Conservation (phyloP, 2,888 invertebrate genomes). For the Stenodera caucasica region DNA sequence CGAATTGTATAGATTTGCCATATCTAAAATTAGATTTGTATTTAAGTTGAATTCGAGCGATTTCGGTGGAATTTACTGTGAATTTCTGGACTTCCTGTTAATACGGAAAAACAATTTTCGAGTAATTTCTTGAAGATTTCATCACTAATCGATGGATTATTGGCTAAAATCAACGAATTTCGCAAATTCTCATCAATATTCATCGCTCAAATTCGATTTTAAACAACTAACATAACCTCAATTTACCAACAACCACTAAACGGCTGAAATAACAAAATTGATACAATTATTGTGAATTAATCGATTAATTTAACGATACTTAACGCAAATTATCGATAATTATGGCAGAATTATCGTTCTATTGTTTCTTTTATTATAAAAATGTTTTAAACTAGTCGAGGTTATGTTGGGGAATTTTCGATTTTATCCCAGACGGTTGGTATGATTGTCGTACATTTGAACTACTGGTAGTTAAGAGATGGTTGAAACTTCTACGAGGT, state of each 20-base stretch:
- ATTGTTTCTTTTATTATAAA: too few species aligned
- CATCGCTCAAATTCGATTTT: neutral
- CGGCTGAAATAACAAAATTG: too few species aligned
- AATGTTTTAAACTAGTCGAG: too few species aligned
- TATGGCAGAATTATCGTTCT: too few species aligned
- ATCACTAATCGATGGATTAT: slow-evolving; percentile 35
- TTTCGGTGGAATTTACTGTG: slow-evolving; percentile 37
- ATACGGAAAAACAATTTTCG: slow-evolving; percentile 43
- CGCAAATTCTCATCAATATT: slow-evolving; percentile 34
- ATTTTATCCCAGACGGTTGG: neutral
- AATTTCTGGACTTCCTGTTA: slow-evolving; percentile 37
- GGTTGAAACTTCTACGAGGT: too few species aligned
- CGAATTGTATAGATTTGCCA: slow-evolving; percentile 42
- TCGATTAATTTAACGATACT: too few species aligned
- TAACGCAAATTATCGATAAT: too few species aligned
- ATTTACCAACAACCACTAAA: too few species aligned
- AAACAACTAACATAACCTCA: slow-evolving; percentile 10
- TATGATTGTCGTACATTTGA: too few species aligned
- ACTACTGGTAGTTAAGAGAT: too few species aligned
- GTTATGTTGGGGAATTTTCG: neutral
- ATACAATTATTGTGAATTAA: too few species aligned
- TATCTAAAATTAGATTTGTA: slow-evolving; percentile 38
- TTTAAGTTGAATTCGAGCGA: neutral
- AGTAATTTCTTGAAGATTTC: slow-evolving; percentile 40
- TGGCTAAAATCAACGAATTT: slow-evolving; percentile 35